phyloP scores from a whole-genome alignment of 2,113 vertebrate species.

The Vicugna pacos region DNA sequence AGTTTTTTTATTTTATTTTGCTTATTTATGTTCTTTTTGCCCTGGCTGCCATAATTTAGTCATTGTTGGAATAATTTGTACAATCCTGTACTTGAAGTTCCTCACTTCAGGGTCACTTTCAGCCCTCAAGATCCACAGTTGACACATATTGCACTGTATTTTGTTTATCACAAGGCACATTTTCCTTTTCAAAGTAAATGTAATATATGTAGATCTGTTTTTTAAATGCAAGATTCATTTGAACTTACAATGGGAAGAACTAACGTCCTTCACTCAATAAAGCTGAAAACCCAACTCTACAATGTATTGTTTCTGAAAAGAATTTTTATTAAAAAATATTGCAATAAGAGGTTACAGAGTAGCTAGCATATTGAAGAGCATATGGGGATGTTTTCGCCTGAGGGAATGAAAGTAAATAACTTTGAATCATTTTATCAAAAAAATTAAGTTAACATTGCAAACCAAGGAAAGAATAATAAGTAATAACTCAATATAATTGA shows the following conservation, averaged over 20 bases:
- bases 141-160: background rate
- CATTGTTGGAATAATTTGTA: background rate
- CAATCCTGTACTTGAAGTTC: background rate
- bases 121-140: background rate
- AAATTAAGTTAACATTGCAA: conserved; percentile 1
- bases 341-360: conserved; percentile 21
- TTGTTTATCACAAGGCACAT: conserved; percentile 36
- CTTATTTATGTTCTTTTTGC: background rate
- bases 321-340: conserved; percentile 67
- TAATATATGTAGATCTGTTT: conserved; percentile 19
- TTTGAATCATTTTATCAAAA: conserved; percentile 51
- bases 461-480: conserved; percentile 32
- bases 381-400: background rate
- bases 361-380: conserved; percentile 18
- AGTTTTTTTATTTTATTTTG: conserved; percentile 4
- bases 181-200: conserved; percentile 51
- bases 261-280: conserved; percentile 12
- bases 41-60: background rate
- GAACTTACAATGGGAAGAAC: conserved; percentile 16
- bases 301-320: conserved; percentile 54
- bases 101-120: background rate
- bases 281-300: conserved; percentile 40
- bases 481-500: background rate
- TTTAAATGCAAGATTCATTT: conserved; percentile 59
- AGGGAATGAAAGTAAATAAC: conserved; percentile 60